phyloP scores from a whole-genome alignment of 2,113 vertebrate species.

The Myrmecobius fasciatus region DNA sequence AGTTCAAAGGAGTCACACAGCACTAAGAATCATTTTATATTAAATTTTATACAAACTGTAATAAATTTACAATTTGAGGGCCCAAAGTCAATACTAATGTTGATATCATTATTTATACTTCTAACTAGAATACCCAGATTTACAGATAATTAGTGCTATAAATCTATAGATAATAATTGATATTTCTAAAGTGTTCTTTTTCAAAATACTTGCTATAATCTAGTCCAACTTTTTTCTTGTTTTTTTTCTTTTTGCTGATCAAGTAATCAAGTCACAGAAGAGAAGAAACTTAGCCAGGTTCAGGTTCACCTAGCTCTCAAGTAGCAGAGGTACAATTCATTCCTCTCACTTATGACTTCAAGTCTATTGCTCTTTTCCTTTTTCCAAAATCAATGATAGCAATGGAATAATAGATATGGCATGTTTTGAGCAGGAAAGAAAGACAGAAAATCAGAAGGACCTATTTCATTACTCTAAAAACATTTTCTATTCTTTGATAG shows the following conservation, averaged over 20 bases:
- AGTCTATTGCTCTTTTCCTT: background rate
- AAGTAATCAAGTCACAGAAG: background rate
- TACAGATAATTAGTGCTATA: background rate
- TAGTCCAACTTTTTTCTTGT: background rate
- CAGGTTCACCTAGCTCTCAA: background rate
- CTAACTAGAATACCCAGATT: background rate
- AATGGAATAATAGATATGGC: slow-evolving; percentile 14
- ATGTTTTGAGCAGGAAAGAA: slow-evolving; percentile 17
- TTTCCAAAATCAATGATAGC: background rate
- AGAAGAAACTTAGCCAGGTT: background rate
- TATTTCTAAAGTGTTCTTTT: background rate
- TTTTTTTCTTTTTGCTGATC: background rate
- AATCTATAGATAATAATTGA: background rate
- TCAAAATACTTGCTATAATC: background rate
- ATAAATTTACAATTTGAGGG: background rate
- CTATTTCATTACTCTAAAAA: slow-evolving; percentile 9
- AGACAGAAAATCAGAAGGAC: background rate
- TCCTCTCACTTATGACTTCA: background rate
- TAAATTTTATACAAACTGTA: background rate
- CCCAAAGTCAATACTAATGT: background rate
- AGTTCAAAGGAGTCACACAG: background rate
- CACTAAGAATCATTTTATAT: background rate
- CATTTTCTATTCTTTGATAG: background rate
- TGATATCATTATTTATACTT: background rate
- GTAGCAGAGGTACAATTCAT: background rate